Percentiles rank a stretch among this genome's conserved stretches.
Conservation (phyloP, 2,888 invertebrate genomes). For the Cryptocheilus praepositus region DNA sequence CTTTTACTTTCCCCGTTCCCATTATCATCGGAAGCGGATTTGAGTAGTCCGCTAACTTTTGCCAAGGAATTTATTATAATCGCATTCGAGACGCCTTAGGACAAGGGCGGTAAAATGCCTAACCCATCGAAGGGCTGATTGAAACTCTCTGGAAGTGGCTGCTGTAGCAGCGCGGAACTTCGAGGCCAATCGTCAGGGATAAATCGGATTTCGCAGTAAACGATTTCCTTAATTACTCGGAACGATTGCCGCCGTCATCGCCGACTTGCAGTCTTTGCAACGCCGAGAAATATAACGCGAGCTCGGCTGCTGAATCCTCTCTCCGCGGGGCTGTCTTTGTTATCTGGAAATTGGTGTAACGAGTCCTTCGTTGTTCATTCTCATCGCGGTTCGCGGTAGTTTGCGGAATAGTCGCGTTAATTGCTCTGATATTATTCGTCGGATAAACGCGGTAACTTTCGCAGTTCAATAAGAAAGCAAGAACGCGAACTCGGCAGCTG, state of each 20-base stretch:
- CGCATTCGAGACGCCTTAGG: constrained; percentile 52
- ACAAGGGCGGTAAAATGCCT: constrained; percentile 51
- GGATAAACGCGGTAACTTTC: no score
- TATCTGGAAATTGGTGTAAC: neutral
- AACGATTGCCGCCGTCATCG: no score
- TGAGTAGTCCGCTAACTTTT: constrained; percentile 53
- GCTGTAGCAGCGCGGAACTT: constrained; percentile 42
- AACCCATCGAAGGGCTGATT: constrained; percentile 44
- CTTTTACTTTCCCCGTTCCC: constrained; percentile 17
- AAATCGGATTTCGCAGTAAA: constrained; percentile 56
- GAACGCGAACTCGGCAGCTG: no score
- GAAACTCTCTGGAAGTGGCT: constrained; percentile 50
- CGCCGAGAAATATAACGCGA: no score
- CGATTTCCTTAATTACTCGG: constrained; percentile 55
- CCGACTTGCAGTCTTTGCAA: neutral
- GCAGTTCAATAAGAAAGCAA: no score
- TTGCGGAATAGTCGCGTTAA: no score
- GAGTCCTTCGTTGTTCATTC: neutral
- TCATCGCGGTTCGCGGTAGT: no score
- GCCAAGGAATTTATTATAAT: constrained; percentile 59
- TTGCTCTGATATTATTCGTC: no score
- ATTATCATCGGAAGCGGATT: constrained; percentile 56
- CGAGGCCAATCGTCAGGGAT: constrained; percentile 54
- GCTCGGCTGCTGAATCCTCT: neutral
- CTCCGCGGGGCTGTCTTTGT: constrained; percentile 3